Evolutionary conservation across 2,797 vertebrate genomes (phyloP).

Genomic region (Cirrhinus mrigala): DNA sequence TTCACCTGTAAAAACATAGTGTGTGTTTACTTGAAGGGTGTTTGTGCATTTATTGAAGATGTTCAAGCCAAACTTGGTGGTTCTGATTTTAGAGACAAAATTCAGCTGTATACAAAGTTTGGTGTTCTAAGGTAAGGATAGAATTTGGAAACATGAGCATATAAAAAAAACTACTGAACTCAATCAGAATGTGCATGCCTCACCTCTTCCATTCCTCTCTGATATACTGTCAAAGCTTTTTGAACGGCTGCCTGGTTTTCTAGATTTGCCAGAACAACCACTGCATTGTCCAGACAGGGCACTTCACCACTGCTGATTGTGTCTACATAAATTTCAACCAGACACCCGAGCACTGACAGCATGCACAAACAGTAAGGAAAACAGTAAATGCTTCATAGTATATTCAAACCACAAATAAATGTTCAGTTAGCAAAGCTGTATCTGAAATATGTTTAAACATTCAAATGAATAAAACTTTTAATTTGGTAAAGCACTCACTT

Average conservation of each 20-base stretch:
- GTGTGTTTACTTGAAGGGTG: neutral
- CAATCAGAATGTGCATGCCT: neutral
- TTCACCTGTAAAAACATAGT: slow-evolving; percentile 40
- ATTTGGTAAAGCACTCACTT: slow-evolving; percentile 52
- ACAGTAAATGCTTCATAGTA: neutral
- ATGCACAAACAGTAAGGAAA: slow-evolving; percentile 2
- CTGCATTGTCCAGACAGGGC: slow-evolving; percentile 68
- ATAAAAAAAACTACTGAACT: too few species aligned
- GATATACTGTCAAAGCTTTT: slow-evolving; percentile 59
- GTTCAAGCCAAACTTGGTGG: neutral
- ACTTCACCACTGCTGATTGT: slow-evolving; percentile 65
- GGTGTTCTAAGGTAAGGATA: neutral
- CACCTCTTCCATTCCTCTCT: slow-evolving; percentile 62
- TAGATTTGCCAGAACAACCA: slow-evolving; percentile 63
- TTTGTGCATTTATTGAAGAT: neutral
- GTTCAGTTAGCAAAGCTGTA: neutral
- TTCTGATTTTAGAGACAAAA: neutral
- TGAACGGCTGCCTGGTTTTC: slow-evolving; percentile 65
- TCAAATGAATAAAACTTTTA: neutral
- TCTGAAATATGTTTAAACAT: neutral
- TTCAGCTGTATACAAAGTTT: neutral
- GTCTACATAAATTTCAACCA: slow-evolving; percentile 66
- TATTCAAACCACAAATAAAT: neutral
- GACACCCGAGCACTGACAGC: slow-evolving; percentile 63
- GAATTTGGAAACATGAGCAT: neutral